Base-by-base conservation (phyloP, 2,113 vertebrate genomes). In the Tor tambroides region DNA sequence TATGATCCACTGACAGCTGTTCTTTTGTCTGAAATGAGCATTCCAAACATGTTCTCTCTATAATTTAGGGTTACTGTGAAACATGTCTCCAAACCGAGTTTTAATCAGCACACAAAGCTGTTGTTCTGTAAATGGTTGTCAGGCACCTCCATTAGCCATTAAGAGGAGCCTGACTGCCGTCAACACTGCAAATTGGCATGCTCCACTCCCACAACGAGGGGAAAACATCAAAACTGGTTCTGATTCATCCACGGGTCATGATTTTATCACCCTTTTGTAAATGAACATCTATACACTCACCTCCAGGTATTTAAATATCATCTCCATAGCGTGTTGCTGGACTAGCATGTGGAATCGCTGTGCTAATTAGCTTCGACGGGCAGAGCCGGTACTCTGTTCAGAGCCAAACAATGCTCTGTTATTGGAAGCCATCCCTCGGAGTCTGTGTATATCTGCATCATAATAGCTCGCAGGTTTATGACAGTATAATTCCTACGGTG, bases 241-340 rank as follows among this genome's bases (percentile, higher is more conserved):
- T 80, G 72, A 82, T 35, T 69, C 51, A 84, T 76, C 59, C 26
- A 49, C 17, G 43, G 75, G 72, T 85, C 65, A 32, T 23, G 38
- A 71, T 88, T 89, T 88, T 88, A 89, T 88, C 86, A 88, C 38
- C 69, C 69, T 9, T 21, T 30, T 85, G 83, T 86, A 80, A 89
- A 84, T 77, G 54, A 87, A 80, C n/a, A 65, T 59, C 74, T 28
- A 49, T 65, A 59, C 56, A n/a, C 81, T 79, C 77, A 83, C 67
- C 30, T 83, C 32, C 8, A 59, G 54, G 46, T 28, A 84, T 89
- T 83, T 79, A 71, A 85, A 83, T 78, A 82, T 75, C 51, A 67
- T 82, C 85, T 82, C 81, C 81, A 43, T 84, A 67, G 88, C 77
- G 63, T 75, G 76, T 61, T 61, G 84, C 74, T 85, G 28, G 30